phyloP scores from a whole-genome alignment of 2,888 invertebrate species.

The Caenorhabditis japonica region DNA sequence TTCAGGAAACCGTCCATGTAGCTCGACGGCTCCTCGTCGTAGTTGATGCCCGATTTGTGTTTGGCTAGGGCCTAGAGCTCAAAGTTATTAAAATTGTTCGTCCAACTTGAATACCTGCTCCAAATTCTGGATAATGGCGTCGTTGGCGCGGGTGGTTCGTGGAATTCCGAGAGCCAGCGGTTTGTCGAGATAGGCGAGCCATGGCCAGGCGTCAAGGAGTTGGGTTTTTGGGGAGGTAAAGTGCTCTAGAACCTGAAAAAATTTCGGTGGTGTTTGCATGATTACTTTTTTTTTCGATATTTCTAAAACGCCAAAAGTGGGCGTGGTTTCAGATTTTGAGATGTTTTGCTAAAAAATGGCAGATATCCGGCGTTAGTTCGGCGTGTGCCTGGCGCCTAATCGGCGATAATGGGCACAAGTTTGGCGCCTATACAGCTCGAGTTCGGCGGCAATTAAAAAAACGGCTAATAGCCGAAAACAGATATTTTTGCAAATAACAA shows the following conservation, averaged over 20 bases:
- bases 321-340: too few species aligned
- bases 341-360: too few species aligned
- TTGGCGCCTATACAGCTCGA: too few species aligned
- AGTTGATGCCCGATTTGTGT: slow-evolving; percentile 58
- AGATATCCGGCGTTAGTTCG: too few species aligned
- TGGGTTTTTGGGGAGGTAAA: slow-evolving; percentile 59
- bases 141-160: slow-evolving; percentile 52
- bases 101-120: slow-evolving; percentile 21
- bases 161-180: slow-evolving; percentile 52
- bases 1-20: slow-evolving; percentile 60
- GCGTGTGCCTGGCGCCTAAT: too few species aligned
- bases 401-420: too few species aligned
- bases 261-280: too few species aligned
- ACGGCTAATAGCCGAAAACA: too few species aligned
- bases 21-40: slow-evolving; percentile 58
- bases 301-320: too few species aligned
- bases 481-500: too few species aligned
- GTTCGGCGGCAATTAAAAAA: too few species aligned
- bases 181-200: slow-evolving; percentile 55
- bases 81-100: background rate
- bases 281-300: too few species aligned
- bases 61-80: slow-evolving; percentile 41
- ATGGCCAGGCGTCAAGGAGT: slow-evolving; percentile 57
- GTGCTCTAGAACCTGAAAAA: slow-evolving; percentile 45
- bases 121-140: slow-evolving; percentile 50